A percentile compares a stretch with the other conserved stretches of the same genome.
These are phyloP conservation scores for Acanthosepion pharaonis DNA, from an alignment of 2,888 invertebrate species.

Conservation along the genomic window DNA sequence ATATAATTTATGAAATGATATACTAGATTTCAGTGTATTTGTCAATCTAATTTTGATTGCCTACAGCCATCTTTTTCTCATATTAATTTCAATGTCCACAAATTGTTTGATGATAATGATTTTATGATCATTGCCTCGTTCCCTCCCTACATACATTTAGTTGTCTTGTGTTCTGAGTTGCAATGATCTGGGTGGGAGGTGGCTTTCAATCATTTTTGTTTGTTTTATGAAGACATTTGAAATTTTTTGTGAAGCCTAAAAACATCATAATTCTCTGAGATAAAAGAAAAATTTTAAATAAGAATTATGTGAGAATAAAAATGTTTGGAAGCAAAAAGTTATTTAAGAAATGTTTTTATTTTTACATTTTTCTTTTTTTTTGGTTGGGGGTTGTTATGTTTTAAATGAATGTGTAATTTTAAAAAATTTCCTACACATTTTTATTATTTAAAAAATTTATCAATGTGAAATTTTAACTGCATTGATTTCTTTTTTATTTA, in stretches of 20 bases:
- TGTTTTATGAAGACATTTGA: neutral
- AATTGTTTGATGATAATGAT: neutral
- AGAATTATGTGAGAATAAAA: neutral
- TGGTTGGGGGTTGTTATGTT: no score
- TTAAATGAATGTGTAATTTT: no score
- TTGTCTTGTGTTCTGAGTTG: neutral
- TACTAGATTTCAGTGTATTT: neutral
- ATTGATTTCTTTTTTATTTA: no score
- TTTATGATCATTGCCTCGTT: neutral
- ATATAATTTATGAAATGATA: neutral
- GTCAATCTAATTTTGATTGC: neutral
- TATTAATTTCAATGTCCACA: neutral
- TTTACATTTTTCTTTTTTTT: no score
- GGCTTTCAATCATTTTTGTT: neutral
- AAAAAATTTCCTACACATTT: no score
- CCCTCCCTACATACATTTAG: neutral
- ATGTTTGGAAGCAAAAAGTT: neutral
- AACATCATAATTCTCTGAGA: neutral
- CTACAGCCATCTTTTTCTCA: neutral
- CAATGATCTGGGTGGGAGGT: neutral
- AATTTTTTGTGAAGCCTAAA: slow-evolving; percentile 1
- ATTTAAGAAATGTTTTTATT: neutral
- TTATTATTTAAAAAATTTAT: no score
- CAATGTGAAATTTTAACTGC: no score
- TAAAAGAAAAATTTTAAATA: neutral